These are phyloP conservation scores for Macrochelys suwanniensis DNA, from an alignment of 2,797 vertebrate species.

Conservation along the genomic window DNA sequence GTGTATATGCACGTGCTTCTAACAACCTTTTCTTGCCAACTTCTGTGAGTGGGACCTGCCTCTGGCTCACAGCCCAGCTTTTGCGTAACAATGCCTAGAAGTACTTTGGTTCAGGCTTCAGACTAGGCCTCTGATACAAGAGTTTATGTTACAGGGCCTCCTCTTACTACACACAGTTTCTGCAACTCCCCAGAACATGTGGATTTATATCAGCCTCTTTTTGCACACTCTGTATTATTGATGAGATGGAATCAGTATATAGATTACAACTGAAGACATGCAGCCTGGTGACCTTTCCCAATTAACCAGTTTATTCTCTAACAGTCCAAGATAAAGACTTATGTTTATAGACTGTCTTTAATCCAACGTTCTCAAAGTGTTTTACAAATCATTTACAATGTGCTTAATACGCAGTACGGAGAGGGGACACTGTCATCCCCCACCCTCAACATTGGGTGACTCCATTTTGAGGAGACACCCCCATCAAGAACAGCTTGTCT, in stretches of 20 bases:
- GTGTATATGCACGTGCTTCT: too few species aligned
- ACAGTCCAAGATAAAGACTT: not conserved
- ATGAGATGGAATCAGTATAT: not conserved
- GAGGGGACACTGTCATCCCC: accelerated
- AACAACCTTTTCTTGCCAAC: too few species aligned
- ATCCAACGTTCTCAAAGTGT: not conserved
- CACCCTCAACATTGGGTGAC: not conserved
- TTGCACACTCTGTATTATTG: not conserved
- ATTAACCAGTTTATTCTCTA: not conserved
- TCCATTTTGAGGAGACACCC: not conserved
- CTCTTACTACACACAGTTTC: not conserved
- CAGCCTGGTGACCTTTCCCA: not conserved
- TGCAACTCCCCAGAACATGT: not conserved
- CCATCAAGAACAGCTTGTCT: not conserved
- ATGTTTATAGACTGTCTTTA: not conserved
- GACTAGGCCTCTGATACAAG: too few species aligned
- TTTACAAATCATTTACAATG: constrained; percentile 15
- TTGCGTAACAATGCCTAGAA: too few species aligned
- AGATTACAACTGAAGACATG: not conserved
- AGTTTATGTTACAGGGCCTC: too few species aligned
- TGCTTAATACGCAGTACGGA: not conserved
- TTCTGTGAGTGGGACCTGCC: too few species aligned
- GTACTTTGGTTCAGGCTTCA: too few species aligned
- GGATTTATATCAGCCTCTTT: not conserved
- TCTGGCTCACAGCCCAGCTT: too few species aligned